phyloP scores from a whole-genome alignment of 2,113 vertebrate species.

The Sapayoa aenigma region DNA sequence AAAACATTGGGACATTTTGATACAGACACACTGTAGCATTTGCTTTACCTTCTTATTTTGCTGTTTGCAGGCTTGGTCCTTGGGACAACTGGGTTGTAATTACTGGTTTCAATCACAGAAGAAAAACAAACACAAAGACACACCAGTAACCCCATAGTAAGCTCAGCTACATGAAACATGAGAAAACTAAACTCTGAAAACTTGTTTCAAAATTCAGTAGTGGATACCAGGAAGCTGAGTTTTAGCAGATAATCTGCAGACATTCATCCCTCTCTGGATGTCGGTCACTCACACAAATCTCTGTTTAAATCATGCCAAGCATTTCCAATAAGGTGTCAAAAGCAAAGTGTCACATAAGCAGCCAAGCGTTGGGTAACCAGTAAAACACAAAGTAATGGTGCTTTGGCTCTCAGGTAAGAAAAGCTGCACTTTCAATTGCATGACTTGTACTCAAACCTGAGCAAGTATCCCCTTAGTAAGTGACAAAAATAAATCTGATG shows the following conservation, averaged over 20 bases:
- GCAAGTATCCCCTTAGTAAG: not conserved
- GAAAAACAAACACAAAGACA: not conserved
- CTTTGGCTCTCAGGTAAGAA: not conserved
- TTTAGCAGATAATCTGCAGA: not conserved
- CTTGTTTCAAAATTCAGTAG: not conserved
- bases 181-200: not conserved
- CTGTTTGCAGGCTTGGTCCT: not conserved
- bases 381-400: not conserved
- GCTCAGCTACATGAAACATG: not conserved
- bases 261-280: not conserved
- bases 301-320: not conserved
- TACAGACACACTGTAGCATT: not conserved
- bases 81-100: not conserved
- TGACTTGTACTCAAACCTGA: not conserved
- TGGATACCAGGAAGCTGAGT: not conserved
- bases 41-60: not conserved
- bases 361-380: not conserved
- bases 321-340: not conserved
- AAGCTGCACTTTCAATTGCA: not conserved
- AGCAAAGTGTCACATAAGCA: not conserved
- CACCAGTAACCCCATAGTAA: not conserved
- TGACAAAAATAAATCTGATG: not conserved
- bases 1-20: not conserved
- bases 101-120: not conserved
- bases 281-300: not conserved